These are phyloP conservation scores for Lithophane socia DNA, from an alignment of 2,888 invertebrate genomes.

Conservation along the genomic window DNA sequence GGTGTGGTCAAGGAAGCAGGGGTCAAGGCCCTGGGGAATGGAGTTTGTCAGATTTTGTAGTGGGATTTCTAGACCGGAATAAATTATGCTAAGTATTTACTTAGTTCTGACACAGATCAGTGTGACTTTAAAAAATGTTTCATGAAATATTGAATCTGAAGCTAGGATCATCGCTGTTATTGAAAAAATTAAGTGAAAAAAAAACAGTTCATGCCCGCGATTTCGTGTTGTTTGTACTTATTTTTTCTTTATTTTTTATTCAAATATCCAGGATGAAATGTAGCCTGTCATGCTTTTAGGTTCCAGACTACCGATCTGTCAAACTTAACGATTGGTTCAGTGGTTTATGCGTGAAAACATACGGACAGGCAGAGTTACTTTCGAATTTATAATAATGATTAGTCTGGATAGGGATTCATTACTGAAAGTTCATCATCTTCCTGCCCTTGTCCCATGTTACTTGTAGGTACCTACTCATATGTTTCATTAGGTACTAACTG, in stretches of 20 bases:
- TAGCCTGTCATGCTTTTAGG: neutral
- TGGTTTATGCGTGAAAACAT: neutral
- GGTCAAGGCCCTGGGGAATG: constrained; percentile 44
- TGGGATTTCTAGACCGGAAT: constrained; percentile 17
- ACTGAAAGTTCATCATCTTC: no score
- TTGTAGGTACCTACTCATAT: no score
- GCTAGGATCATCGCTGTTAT: neutral
- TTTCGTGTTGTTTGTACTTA: no score
- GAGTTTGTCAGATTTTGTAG: constrained; percentile 23
- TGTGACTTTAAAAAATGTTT: neutral
- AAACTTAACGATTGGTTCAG: neutral
- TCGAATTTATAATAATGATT: neutral
- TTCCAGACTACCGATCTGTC: neutral
- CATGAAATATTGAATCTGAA: neutral
- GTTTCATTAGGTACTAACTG: neutral
- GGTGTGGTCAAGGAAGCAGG: constrained; percentile 32
- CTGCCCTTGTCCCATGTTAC: no score
- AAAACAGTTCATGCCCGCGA: no score
- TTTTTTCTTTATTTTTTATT: no score
- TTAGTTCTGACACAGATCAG: neutral
- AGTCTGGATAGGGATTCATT: neutral
- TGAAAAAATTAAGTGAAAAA: neutral
- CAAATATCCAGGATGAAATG: neutral
- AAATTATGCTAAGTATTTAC: neutral
- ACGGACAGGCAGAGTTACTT: neutral